Conservation (phyloP, 2,888 invertebrate genomes). For the Ptychoptera albimana region DNA sequence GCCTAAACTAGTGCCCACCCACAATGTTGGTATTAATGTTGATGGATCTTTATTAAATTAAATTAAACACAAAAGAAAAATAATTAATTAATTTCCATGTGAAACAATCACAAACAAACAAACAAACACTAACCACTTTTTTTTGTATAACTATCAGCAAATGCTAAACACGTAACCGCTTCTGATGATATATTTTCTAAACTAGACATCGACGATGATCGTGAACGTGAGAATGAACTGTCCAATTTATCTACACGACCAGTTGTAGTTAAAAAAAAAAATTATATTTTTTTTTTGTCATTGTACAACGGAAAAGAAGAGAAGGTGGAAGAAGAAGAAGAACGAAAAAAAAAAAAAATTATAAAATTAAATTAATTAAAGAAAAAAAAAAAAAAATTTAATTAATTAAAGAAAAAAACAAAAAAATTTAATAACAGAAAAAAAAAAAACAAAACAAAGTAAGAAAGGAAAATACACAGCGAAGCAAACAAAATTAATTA, state of each 20-base stretch:
- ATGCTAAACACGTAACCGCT: conserved; percentile 88
- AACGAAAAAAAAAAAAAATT: too few species aligned
- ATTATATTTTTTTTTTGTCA: too few species aligned
- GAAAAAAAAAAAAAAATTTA: too few species aligned
- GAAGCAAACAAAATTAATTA: too few species aligned
- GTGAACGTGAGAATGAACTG: conserved; percentile 88
- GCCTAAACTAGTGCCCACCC: conserved; percentile 96
- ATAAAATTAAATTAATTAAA: too few species aligned
- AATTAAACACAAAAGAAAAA: conserved; percentile 1
- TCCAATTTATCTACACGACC: conserved; percentile 90
- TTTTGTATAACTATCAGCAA: conserved; percentile 88
- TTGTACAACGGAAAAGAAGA: too few species aligned
- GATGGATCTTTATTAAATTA: conserved; percentile 50
- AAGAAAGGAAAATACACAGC: too few species aligned
- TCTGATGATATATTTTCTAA: conserved; percentile 93
- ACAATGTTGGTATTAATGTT: conserved; percentile 73
- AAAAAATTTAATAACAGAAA: too few species aligned
- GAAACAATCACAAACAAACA: not conserved
- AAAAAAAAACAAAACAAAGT: too few species aligned
- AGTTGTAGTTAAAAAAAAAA: conserved; percentile 19
- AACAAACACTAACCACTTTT: conserved; percentile 60
- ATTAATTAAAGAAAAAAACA: too few species aligned
- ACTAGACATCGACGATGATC: conserved; percentile 96
- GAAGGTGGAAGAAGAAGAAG: too few species aligned
- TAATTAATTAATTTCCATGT: not conserved